Evolutionary conservation across 2,113 vertebrate genomes (phyloP).

Genomic region (Budorcas taxicolor): DNA sequence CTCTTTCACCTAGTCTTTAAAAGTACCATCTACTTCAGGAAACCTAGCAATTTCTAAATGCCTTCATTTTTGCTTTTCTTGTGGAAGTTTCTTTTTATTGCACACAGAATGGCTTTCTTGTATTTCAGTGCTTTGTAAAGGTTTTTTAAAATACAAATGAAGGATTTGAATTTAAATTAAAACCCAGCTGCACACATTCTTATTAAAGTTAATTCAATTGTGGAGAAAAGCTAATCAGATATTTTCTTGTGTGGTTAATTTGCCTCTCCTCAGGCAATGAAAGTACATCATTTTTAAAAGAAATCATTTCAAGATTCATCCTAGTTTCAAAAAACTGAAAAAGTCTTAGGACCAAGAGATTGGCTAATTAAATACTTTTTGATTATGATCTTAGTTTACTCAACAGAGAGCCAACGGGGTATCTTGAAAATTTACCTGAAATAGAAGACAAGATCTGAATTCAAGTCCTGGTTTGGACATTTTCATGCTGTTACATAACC

Average conservation of each 20-base stretch:
- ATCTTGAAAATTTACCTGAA: not conserved
- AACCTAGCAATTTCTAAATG: not conserved
- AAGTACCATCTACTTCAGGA: not conserved
- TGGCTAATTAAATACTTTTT: not conserved
- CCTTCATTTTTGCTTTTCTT: not conserved
- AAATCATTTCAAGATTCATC: not conserved
- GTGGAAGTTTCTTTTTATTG: not conserved
- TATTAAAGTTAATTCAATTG: not conserved
- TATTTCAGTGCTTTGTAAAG: not conserved
- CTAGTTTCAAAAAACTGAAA: not conserved
- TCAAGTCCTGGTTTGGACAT: not conserved
- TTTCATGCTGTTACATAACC: not conserved
- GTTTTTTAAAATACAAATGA: not conserved
- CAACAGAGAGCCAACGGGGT: accelerated
- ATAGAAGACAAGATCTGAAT: not conserved
- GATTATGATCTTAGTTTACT: not conserved
- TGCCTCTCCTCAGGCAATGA: not conserved
- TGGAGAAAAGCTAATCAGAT: not conserved
- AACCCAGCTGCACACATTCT: not conserved
- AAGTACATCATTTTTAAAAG: not conserved
- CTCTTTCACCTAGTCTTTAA: not conserved
- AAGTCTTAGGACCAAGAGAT: not conserved
- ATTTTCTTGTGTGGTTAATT: not conserved
- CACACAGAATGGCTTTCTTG: not conserved
- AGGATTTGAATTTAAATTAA: constrained; percentile 11